Evolutionary conservation across 2,113 vertebrate genomes (phyloP).

Genomic region (Ursus arctos): DNA sequence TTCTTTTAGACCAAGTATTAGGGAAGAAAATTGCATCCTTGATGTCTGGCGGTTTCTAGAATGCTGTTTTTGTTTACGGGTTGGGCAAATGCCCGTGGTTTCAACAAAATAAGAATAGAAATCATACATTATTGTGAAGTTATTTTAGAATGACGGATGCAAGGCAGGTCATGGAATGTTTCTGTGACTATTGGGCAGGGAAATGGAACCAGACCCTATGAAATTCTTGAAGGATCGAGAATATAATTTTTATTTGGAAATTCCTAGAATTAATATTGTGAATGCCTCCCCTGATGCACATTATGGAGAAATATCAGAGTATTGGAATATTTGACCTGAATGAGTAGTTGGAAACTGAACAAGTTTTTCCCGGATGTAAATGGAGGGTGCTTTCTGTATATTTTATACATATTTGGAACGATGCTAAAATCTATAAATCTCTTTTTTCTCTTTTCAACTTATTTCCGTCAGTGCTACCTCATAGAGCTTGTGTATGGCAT

Average conservation of each 20-base stretch:
- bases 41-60: conserved; percentile 85
- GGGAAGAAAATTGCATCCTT: conserved; percentile 89
- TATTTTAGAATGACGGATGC: conserved; percentile 81
- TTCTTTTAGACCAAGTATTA: conserved; percentile 84
- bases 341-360: not conserved
- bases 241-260: not conserved
- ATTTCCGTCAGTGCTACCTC: not conserved
- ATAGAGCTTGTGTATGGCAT: not conserved
- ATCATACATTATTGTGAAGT: conserved; percentile 83
- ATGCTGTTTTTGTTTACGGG: conserved; percentile 86
- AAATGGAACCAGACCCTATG: not conserved
- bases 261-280: not conserved
- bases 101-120: conserved; percentile 86
- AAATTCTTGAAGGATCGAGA: conserved; percentile 1
- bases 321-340: conserved; percentile 1
- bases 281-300: fast-evolving
- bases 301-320: not conserved
- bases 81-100: conserved; percentile 83
- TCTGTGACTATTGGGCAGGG: conserved; percentile 43
- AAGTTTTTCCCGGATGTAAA: not conserved
- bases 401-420: not conserved
- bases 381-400: not conserved
- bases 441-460: not conserved
- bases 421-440: not conserved
- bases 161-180: conserved; percentile 78